These are phyloP conservation scores for Lycaon pictus DNA, from an alignment of 2,113 vertebrate genomes.

Conservation along the genomic window DNA sequence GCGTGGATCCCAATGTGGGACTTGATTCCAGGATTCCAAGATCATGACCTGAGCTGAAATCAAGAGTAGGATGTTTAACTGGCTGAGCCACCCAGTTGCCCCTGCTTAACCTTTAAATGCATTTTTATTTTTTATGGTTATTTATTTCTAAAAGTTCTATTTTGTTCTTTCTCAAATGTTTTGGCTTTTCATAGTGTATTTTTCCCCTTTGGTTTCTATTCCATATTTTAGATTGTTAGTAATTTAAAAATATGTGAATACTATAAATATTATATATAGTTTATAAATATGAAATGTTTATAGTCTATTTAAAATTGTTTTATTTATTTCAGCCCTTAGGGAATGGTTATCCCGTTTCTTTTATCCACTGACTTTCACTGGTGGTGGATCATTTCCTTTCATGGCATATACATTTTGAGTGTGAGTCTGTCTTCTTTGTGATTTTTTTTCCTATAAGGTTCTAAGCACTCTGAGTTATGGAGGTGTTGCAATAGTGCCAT, in stretches of 20 bases:
- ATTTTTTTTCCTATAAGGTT: not conserved
- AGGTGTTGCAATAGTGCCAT: not conserved
- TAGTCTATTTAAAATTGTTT: not conserved
- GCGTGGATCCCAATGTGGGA: not conserved
- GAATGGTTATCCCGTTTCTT: not conserved
- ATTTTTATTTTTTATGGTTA: slow-evolving; percentile 30
- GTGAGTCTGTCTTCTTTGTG: not conserved
- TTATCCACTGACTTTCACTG: not conserved
- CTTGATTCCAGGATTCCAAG: not conserved
- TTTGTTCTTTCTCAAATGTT: not conserved
- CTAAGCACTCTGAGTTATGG: not conserved
- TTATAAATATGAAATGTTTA: not conserved
- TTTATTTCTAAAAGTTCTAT: slow-evolving; percentile 16
- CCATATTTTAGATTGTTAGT: not conserved
- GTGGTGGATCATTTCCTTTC: not conserved
- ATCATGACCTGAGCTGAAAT: not conserved
- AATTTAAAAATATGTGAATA: not conserved
- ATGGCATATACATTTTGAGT: not conserved
- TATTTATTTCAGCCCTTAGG: not conserved
- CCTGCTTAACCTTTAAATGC: not conserved
- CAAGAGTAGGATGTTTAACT: not conserved
- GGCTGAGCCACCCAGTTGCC: not conserved
- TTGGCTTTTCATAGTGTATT: not conserved
- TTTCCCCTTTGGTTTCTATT: not conserved
- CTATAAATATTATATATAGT: not conserved